phyloP scores from a whole-genome alignment of 2,888 invertebrate genomes.

The Bibio marci region DNA sequence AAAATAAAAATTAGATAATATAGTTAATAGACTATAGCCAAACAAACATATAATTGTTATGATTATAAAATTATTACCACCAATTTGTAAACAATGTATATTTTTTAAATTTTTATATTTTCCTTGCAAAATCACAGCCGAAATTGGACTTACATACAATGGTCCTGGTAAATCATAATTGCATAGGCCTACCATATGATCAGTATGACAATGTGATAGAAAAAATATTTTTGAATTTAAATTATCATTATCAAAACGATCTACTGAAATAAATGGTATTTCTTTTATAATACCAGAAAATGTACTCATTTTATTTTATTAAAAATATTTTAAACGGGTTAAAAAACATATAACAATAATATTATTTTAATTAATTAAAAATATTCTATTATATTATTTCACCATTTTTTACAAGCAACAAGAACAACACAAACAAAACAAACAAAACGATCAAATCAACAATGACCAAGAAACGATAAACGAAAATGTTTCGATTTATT shows the following conservation, averaged over 20 bases:
- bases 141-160: constrained; percentile 13
- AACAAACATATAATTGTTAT: too few species aligned
- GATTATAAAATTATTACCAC: constrained; percentile 10
- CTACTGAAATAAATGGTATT: constrained; percentile 41
- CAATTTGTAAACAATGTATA: constrained; percentile 12
- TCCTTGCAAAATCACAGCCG: constrained; percentile 13
- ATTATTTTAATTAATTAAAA: too few species aligned
- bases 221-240: constrained; percentile 36
- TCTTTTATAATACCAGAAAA: constrained; percentile 41
- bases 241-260: constrained; percentile 35
- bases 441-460: too few species aligned
- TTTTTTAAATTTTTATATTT: constrained; percentile 11
- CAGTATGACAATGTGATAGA: constrained; percentile 46
- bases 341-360: too few species aligned
- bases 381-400: too few species aligned
- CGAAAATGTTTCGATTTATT: too few species aligned
- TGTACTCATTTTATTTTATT: constrained; percentile 32
- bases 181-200: constrained; percentile 41
- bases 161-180: constrained; percentile 14
- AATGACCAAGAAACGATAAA: too few species aligned
- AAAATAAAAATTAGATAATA: too few species aligned
- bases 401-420: too few species aligned
- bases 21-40: too few species aligned
- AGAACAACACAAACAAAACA: too few species aligned
- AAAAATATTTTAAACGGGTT: too few species aligned